Base-by-base conservation (phyloP, 1,140 invertebrate genomes). In the Lucilia sericata region DNA sequence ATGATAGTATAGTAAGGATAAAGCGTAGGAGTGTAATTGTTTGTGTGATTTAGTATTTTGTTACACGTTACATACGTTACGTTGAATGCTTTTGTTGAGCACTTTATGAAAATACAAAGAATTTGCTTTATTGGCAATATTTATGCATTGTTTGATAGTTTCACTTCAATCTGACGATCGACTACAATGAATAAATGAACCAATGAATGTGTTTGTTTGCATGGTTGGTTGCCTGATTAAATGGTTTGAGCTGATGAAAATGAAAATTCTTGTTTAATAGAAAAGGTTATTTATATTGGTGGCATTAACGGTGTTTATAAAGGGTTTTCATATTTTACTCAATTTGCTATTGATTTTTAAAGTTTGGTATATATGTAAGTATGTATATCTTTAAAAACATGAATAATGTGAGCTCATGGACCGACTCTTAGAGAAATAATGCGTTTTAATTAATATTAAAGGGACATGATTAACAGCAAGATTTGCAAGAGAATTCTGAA, bases 41-140 rank as follows among this genome's bases (percentile, higher is more conserved):
- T 19, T 21, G n/a, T 8, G 65, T 21, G n/a, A 21, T n/a, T n/a
- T 12, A 5, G 65, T 17, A 12, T 19, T 70, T 70, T 70, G 65
- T 70, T 70, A 49, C 75, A 78, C 42, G 34, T 36, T 42, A 9
- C 13, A 42, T 78, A 49, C 30, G 34, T 75, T 75, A 17, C 25
- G 25, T 75, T 75, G 74, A 12, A 17, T 70, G 65, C 65, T 70
- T 21, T 70, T 82, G 81, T 82, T 84, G 74, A 84, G 81, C 81
- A 84, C 84, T 84, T 84, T 82, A 81, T 74, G 47, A 82, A 34
- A 55, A 74, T 74, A 84, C 84, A 84, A 84, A 82, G 84, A 84
- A 84, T 84, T 8, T 84, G 84, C 84, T 84, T 84, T 84, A 84
- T 84, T 84, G 81, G 84, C 84, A 84, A 70, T 84, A 75, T 84